Evolutionary conservation across 2,797 vertebrate species (phyloP).

Genomic region (Melanotaenia maccullochi): DNA sequence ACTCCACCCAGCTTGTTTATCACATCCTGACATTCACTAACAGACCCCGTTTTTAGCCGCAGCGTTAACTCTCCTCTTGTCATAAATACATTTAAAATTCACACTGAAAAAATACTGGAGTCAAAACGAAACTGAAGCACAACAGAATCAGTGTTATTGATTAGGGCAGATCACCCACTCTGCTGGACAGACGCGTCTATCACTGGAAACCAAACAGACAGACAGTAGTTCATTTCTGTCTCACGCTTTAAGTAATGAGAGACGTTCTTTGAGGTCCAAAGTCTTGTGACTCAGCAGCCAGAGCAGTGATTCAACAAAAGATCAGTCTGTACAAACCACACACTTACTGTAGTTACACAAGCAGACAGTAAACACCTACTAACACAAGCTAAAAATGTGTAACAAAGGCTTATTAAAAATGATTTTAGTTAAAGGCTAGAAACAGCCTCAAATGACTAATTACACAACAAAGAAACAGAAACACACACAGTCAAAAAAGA

Average conservation of each 20-base stretch:
- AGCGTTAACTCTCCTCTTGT: background rate
- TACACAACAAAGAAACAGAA: background rate
- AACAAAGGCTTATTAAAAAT: background rate
- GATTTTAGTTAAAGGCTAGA: background rate
- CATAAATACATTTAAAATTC: background rate
- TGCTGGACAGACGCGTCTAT: background rate
- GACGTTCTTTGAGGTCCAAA: conserved; percentile 33
- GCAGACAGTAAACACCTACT: background rate
- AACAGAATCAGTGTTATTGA: conserved; percentile 22
- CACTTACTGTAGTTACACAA: conserved; percentile 11
- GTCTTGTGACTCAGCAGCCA: conserved; percentile 58
- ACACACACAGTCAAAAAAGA: too few species aligned
- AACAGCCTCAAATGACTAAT: background rate
- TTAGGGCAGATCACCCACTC: conserved; percentile 17
- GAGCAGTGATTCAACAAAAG: conserved; percentile 26
- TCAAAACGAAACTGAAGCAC: conserved; percentile 3
- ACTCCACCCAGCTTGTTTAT: conserved; percentile 56
- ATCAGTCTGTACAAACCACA: background rate
- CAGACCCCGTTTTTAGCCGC: background rate
- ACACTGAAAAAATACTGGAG: background rate
- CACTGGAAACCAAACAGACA: conserved; percentile 7
- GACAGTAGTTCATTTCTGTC: conserved; percentile 34
- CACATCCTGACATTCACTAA: conserved; percentile 38
- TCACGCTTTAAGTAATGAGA: conserved; percentile 27
- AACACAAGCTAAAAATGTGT: background rate